Evolutionary conservation across 2,113 vertebrate species (phyloP).

Genomic region (Plecturocebus donacophilus): DNA sequence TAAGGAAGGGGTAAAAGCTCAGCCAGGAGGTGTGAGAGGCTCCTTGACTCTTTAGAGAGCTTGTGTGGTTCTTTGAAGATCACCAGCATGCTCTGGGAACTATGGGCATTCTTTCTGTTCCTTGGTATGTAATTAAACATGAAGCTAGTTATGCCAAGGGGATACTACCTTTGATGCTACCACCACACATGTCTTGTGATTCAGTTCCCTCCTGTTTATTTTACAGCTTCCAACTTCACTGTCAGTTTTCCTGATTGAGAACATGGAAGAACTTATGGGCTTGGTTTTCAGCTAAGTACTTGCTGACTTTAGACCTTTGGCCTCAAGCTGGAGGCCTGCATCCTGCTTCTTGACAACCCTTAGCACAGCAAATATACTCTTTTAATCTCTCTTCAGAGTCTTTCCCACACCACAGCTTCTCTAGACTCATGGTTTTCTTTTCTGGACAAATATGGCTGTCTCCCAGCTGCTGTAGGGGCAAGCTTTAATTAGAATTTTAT

Average conservation of each 20-base stretch:
- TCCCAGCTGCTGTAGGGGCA: neutral
- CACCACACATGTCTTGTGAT: no score
- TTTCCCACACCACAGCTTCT: neutral
- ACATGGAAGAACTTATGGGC: neutral
- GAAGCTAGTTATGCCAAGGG: neutral
- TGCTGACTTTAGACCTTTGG: neutral
- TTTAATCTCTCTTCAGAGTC: neutral
- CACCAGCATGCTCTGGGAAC: neutral
- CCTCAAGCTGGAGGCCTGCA: neutral
- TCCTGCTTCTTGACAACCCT: neutral
- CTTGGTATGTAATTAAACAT: neutral
- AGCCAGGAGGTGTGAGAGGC: neutral
- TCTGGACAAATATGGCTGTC: neutral
- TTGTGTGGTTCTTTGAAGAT: neutral
- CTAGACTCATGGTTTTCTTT: neutral
- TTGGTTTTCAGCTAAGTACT: neutral
- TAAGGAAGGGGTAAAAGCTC: neutral
- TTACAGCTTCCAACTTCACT: neutral
- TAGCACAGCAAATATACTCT: neutral
- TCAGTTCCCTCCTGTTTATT: neutral
- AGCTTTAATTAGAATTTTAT: constrained; percentile 12
- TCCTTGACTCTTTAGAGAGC: neutral
- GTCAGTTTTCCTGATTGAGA: neutral
- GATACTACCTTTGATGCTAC: no score
- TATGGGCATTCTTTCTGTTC: neutral